A percentile compares a stretch with the other conserved stretches of the same genome.
Evolutionary conservation across 37 sponge, comb jelly and placozoan species (phyloP).

Genomic region (Tethya wilhelma): DNA sequence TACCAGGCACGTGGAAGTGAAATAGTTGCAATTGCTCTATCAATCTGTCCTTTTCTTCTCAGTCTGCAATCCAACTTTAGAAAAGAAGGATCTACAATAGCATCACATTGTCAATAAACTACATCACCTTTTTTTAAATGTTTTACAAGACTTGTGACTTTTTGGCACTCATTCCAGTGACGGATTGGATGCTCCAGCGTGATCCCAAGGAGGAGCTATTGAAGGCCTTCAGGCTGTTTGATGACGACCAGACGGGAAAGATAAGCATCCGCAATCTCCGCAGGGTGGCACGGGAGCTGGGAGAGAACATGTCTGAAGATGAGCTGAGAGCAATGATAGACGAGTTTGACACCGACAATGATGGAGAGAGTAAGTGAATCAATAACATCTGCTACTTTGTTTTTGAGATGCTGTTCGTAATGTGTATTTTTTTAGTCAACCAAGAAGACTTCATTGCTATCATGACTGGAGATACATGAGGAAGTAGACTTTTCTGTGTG

Average conservation of each 20-base stretch:
- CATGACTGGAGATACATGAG: conserved; percentile 91
- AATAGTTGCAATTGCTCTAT: no score
- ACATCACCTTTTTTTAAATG: no score
- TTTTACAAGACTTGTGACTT: no score
- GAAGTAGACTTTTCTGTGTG: not conserved
- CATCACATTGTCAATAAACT: no score
- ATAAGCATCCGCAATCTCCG: conserved; percentile 93
- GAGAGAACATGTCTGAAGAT: conserved; percentile 97
- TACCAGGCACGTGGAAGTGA: no score
- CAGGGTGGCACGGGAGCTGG: conserved; percentile 95
- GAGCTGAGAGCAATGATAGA: conserved; percentile 99
- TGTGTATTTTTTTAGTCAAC: conserved; percentile 54
- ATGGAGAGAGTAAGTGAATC: conserved; percentile 95
- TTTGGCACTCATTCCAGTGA: conserved; percentile 92
- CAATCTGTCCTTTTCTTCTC: no score
- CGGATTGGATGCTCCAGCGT: conserved; percentile 89
- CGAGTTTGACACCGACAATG: conserved; percentile 96
- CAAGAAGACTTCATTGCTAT: conserved; percentile 91
- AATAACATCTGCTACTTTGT: not conserved
- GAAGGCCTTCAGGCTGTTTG: conserved; percentile 96
- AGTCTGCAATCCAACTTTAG: no score
- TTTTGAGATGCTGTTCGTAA: not conserved
- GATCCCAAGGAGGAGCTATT: conserved; percentile 93
- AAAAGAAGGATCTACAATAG: no score
- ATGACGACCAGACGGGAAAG: conserved; percentile 96